Percentiles rank a stretch among this genome's conserved stretches.
Evolutionary conservation across 2,888 invertebrate genomes (phyloP).

Genomic region (Eupithecia centaureata): DNA sequence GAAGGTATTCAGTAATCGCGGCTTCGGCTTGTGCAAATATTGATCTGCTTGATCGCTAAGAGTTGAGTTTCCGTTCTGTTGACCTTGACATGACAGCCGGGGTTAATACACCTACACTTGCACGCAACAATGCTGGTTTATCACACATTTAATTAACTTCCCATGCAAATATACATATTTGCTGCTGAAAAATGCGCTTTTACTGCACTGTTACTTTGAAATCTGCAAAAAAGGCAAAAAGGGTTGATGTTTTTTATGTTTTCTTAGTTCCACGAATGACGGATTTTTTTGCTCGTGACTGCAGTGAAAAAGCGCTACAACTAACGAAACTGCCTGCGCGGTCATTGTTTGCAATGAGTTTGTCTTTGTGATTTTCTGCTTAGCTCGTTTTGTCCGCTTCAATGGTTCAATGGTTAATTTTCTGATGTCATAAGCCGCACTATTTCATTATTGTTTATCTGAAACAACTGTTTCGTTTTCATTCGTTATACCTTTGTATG

Average conservation of each 20-base stretch:
- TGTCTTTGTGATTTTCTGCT: constrained; percentile 60
- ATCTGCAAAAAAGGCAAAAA: background rate
- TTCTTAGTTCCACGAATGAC: constrained; percentile 42
- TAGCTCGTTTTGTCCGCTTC: constrained; percentile 51
- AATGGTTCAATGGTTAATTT: too few relatives aligned
- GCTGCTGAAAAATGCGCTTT: constrained; percentile 11
- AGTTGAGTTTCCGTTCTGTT: constrained; percentile 44
- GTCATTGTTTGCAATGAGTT: constrained; percentile 57
- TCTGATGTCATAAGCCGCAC: constrained; percentile 45
- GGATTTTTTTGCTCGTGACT: constrained; percentile 35
- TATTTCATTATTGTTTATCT: constrained; percentile 27
- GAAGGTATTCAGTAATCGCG: background rate
- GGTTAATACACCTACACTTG: constrained; percentile 45
- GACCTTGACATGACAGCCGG: constrained; percentile 41
- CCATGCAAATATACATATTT: constrained; percentile 29
- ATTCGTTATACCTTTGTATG: background rate
- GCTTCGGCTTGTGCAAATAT: constrained; percentile 26
- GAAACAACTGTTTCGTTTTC: constrained; percentile 16
- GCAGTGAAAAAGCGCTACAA: constrained; percentile 42
- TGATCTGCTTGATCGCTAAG: constrained; percentile 38
- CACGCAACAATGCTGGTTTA: constrained; percentile 44
- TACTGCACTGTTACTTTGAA: constrained; percentile 4
- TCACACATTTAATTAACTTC: constrained; percentile 39
- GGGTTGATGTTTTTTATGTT: background rate
- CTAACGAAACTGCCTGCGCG: constrained; percentile 50